phyloP scores from a whole-genome alignment of 2,113 vertebrate genomes.

The Chaetodon trifascialis region DNA sequence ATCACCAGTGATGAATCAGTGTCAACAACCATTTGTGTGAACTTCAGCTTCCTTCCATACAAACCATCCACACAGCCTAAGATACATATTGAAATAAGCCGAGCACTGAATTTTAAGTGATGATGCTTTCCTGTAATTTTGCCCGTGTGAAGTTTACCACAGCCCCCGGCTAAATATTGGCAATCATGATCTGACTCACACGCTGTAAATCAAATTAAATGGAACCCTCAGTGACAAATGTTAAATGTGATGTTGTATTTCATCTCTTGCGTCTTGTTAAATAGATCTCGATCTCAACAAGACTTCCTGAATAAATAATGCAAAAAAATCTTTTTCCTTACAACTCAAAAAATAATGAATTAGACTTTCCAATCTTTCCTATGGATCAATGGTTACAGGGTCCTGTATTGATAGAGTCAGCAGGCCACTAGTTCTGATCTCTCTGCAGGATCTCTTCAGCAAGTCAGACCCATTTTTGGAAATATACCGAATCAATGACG shows the following conservation, averaged over 20 bases:
- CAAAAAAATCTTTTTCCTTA: background rate
- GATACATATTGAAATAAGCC: background rate
- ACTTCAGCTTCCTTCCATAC: background rate
- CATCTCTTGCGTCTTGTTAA: background rate
- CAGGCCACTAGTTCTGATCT: conserved; percentile 6
- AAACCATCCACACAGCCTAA: conserved; percentile 15
- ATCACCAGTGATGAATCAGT: conserved; percentile 30
- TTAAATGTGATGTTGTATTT: background rate
- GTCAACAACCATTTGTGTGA: conserved; percentile 22
- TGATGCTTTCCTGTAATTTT: conserved; percentile 7
- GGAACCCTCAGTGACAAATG: background rate
- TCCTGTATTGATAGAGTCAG: background rate
- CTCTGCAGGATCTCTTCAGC: conserved; percentile 93
- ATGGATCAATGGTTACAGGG: background rate
- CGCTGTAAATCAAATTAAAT: background rate
- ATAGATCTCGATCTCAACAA: conserved; percentile 1
- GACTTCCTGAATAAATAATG: background rate
- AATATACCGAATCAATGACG: conserved; percentile 91
- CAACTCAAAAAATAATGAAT: background rate
- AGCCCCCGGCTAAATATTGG: background rate
- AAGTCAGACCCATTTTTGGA: conserved; percentile 97
- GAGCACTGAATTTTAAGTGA: background rate
- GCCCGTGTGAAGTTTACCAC: background rate
- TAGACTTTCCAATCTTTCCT: background rate
- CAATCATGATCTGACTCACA: conserved; percentile 1